Evolutionary conservation across 2,797 vertebrate genomes (phyloP).

Genomic region (Bufotes viridis): DNA sequence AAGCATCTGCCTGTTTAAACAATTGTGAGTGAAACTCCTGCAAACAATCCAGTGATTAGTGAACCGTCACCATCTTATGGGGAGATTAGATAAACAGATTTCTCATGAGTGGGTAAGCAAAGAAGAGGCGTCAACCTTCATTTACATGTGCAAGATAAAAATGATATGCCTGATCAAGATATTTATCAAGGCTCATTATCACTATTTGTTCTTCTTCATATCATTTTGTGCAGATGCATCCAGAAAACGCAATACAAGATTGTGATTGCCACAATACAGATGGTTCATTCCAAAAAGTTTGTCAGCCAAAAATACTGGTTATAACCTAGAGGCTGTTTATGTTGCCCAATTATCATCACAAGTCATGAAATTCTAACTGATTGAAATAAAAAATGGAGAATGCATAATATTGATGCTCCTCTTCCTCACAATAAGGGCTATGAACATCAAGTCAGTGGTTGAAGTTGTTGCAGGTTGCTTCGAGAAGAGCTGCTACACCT

Average conservation of each 20-base stretch:
- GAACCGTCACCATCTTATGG: slow-evolving; percentile 48
- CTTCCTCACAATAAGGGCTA: neutral
- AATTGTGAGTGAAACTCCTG: slow-evolving; percentile 57
- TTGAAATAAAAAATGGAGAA: neutral
- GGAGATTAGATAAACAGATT: slow-evolving; percentile 54
- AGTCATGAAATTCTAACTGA: neutral
- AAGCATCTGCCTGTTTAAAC: slow-evolving; percentile 58
- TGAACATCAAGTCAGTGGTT: too few species aligned
- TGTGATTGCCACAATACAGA: slow-evolving; percentile 29
- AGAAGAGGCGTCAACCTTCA: slow-evolving; percentile 54
- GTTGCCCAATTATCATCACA: neutral
- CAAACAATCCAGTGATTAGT: slow-evolving; percentile 60
- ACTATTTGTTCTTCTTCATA: slow-evolving; percentile 56
- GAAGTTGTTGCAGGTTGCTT: too few species aligned
- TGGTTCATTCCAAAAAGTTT: neutral
- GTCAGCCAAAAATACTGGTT: neutral
- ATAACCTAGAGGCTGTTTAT: neutral
- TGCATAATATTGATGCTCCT: neutral
- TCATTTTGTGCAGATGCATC: slow-evolving; percentile 52
- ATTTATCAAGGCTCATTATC: slow-evolving; percentile 58
- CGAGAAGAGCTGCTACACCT: too few species aligned
- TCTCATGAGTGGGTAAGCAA: slow-evolving; percentile 39
- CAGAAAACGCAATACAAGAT: neutral
- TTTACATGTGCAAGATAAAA: slow-evolving; percentile 55
- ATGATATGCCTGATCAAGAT: slow-evolving; percentile 51